phyloP scores from a whole-genome alignment of 2,113 vertebrate genomes.

The Neoarius graeffei region DNA sequence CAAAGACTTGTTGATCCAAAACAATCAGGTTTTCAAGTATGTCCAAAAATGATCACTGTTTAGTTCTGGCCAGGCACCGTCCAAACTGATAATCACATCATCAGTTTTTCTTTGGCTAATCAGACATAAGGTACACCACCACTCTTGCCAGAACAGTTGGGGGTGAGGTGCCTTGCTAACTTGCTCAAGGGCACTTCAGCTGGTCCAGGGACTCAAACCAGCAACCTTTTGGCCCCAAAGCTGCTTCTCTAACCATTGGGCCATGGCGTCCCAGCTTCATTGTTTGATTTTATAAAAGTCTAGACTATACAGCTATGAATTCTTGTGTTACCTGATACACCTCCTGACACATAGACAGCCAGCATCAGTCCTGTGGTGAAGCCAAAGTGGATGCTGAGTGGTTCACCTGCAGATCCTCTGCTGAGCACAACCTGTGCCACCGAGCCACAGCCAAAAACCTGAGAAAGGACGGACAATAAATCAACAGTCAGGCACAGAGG shows the following conservation, averaged over 20 bases:
- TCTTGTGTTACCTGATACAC: constrained; percentile 86
- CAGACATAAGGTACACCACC: no score
- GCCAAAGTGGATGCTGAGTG: constrained; percentile 78
- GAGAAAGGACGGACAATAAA: constrained; percentile 49
- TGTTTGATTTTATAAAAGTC: neutral
- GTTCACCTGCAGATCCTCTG: constrained; percentile 75
- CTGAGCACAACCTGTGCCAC: constrained; percentile 89
- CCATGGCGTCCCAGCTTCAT: neutral
- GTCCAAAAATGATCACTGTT: neutral
- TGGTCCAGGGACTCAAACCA: no score
- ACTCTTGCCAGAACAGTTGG: no score
- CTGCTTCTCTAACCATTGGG: no score
- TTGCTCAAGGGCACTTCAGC: no score
- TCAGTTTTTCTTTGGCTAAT: no score
- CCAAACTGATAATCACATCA: no score
- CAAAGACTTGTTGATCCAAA: neutral
- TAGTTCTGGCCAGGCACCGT: no score
- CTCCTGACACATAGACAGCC: constrained; percentile 85
- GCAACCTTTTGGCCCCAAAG: no score
- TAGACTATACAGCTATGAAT: neutral
- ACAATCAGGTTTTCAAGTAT: neutral
- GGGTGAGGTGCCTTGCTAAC: no score
- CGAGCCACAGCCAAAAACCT: constrained; percentile 91
- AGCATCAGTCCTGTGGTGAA: constrained; percentile 87
- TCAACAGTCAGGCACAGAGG: neutral